A percentile compares a stretch with the other conserved stretches of the same genome.
Conservation (phyloP, 1,140 invertebrate genomes). For the Leptinotarsa defecta region DNA sequence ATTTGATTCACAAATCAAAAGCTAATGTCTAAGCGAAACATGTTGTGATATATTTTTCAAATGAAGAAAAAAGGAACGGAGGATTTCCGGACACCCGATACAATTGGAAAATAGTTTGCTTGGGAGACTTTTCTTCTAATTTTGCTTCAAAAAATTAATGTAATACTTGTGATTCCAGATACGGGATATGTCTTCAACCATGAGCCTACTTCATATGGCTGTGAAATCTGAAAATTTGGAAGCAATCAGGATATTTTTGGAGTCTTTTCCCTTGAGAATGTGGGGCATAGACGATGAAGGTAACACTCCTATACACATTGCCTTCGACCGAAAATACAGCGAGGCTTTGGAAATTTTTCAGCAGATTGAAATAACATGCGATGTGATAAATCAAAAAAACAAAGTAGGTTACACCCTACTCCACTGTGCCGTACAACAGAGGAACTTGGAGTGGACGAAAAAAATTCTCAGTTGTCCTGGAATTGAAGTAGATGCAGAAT, state of each 20-base stretch:
- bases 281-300: constrained; percentile 4
- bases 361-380: neutral
- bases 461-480: neutral
- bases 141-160: too few relatives aligned
- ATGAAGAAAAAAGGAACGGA: too few relatives aligned
- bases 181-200: neutral
- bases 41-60: too few relatives aligned
- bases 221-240: neutral
- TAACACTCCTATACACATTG: constrained; percentile 15
- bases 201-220: constrained; percentile 20
- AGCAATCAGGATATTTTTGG: neutral
- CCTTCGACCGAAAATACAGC: neutral
- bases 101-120: too few relatives aligned
- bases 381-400: constrained; percentile 4
- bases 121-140: too few relatives aligned
- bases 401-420: neutral
- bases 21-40: too few relatives aligned
- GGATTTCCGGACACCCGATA: too few relatives aligned
- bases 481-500: neutral
- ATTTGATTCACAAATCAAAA: too few relatives aligned
- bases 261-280: neutral
- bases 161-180: constrained; percentile 6
- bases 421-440: neutral
- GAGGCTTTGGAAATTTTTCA: neutral
- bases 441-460: neutral